These are phyloP conservation scores for Parascotia fuliginaria DNA, from an alignment of 2,888 invertebrate species.

Conservation along the genomic window DNA sequence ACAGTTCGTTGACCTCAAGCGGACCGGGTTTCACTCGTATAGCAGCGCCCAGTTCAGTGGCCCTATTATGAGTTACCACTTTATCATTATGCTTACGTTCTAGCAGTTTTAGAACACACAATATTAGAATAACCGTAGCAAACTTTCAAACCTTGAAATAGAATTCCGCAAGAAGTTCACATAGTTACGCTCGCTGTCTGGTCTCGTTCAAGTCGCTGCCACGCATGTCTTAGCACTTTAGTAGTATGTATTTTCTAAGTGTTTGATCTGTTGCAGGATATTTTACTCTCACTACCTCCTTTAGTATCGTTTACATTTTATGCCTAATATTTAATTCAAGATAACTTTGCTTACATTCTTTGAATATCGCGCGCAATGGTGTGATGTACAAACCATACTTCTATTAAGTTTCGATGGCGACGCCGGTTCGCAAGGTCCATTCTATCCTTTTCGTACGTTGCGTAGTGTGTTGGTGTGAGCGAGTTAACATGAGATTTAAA, in stretches of 20 bases:
- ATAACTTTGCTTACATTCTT: conserved; percentile 7
- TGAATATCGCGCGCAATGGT: conserved; percentile 15
- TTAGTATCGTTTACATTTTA: not conserved
- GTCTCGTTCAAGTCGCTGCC: not conserved
- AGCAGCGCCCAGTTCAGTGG: conserved; percentile 79
- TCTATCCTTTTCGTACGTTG: conserved; percentile 37
- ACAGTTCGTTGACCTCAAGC: conserved; percentile 81
- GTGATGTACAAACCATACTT: conserved; percentile 32
- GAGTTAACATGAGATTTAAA: conserved; percentile 46
- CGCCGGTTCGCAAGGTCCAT: conserved; percentile 20
- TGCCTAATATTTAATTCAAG: conserved; percentile 1
- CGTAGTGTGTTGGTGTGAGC: conserved; percentile 38
- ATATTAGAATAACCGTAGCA: not conserved
- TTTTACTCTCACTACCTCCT: conserved; percentile 25
- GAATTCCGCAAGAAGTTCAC: conserved; percentile 1
- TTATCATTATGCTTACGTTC: conserved; percentile 56
- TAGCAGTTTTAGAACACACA: conserved; percentile 31
- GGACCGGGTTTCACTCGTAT: conserved; percentile 82
- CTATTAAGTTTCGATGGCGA: conserved; percentile 23
- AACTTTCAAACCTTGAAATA: not conserved
- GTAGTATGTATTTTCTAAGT: conserved; percentile 12
- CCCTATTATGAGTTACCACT: conserved; percentile 70
- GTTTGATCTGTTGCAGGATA: not conserved
- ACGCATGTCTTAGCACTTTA: conserved; percentile 17
- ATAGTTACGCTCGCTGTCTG: not conserved